Evolutionary conservation across 1,140 invertebrate genomes (phyloP).

Genomic region (Drosophila asahinai): DNA sequence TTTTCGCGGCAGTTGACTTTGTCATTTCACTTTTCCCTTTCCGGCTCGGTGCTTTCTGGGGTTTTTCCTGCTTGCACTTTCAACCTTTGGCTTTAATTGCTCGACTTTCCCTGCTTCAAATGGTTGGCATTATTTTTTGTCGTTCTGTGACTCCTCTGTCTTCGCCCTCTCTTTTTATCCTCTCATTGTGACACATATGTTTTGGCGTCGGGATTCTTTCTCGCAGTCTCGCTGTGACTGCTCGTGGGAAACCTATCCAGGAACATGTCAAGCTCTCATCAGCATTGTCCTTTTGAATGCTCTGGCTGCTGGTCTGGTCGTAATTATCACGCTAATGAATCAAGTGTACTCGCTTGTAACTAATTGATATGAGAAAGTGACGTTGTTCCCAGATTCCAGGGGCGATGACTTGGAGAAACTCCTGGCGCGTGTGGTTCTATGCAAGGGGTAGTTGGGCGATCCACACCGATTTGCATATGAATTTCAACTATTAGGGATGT

Average conservation of each 20-base stretch:
- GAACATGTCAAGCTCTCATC: constrained; percentile 62
- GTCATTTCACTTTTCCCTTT: constrained; percentile 38
- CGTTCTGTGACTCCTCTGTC: not conserved
- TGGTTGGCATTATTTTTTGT: constrained; percentile 61
- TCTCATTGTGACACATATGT: constrained; percentile 51
- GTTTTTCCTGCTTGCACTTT: constrained; percentile 22
- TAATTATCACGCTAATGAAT: constrained; percentile 83
- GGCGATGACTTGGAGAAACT: constrained; percentile 20
- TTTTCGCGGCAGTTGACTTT: constrained; percentile 77
- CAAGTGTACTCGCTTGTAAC: constrained; percentile 79
- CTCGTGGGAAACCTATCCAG: constrained; percentile 63
- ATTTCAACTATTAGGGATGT: constrained; percentile 18
- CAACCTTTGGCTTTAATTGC: constrained; percentile 48
- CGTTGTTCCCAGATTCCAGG: constrained; percentile 37
- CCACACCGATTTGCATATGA: constrained; percentile 62
- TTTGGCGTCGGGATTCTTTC: constrained; percentile 18
- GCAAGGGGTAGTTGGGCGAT: constrained; percentile 19
- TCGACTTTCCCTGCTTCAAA: constrained; percentile 37
- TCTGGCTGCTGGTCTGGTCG: constrained; percentile 44
- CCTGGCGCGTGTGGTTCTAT: constrained; percentile 29
- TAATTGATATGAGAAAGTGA: constrained; percentile 81
- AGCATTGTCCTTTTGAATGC: constrained; percentile 31
- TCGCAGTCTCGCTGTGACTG: not conserved
- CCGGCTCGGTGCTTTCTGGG: constrained; percentile 1
- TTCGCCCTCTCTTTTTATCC: not conserved